Conservation (phyloP, 2,888 invertebrate species). For the Patella depressa region DNA sequence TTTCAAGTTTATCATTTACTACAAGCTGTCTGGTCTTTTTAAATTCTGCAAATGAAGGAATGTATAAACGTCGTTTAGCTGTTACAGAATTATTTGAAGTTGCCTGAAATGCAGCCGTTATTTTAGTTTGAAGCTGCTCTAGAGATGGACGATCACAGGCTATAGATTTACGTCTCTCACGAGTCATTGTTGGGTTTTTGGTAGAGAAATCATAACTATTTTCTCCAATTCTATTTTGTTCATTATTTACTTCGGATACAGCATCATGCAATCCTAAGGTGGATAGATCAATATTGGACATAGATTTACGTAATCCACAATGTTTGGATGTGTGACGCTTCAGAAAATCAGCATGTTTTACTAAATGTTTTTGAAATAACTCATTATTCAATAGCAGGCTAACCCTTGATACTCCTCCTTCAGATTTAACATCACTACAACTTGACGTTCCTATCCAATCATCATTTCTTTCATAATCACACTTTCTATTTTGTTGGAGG, state of each 20-base stretch:
- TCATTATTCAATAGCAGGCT: slow-evolving; percentile 51
- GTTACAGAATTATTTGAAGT: background rate
- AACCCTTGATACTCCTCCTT: slow-evolving; percentile 39
- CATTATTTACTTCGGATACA: no score
- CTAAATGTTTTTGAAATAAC: slow-evolving; percentile 53
- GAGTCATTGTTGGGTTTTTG: background rate
- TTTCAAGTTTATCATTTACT: background rate
- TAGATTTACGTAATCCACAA: slow-evolving; percentile 46
- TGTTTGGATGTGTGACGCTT: slow-evolving; percentile 22
- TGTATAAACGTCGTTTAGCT: background rate
- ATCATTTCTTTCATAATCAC: no score
- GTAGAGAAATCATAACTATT: slow-evolving; percentile 1
- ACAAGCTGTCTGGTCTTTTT: background rate
- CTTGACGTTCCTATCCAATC: no score
- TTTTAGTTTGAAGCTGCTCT: background rate
- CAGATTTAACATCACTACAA: background rate
- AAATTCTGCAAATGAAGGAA: background rate
- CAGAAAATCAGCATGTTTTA: slow-evolving; percentile 45
- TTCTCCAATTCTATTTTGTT: background rate
- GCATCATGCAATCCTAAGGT: slow-evolving; percentile 18
- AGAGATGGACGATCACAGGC: background rate
- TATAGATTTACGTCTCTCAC: background rate
- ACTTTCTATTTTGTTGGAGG: no score
- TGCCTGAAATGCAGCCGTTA: no score
- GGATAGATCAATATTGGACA: slow-evolving; percentile 52